Base-by-base conservation (phyloP, 2,888 invertebrate genomes). In the Zele albiditarsus region DNA sequence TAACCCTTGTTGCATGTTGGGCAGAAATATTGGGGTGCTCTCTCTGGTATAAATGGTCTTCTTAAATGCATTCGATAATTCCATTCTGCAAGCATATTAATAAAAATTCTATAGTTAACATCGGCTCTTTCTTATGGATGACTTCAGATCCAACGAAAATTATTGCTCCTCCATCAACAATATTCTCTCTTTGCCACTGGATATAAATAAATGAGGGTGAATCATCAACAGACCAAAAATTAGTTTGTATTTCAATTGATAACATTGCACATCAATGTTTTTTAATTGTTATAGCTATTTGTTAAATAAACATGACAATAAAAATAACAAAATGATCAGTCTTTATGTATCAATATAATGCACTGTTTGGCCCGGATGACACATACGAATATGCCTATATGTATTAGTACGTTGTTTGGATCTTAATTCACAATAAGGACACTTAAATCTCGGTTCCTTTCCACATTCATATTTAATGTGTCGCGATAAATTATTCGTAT, bases 391-490 rank as follows among this genome's bases (percentile, higher is more conserved):
- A 72, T 86, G 85, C 33, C 77, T 74, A 57, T 81, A 80, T 6
- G 82, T 72, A 60, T 82, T 82, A 42, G 79, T 73, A 27, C 79
- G 80, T 58, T 81, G 81, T 31, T 83, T 83, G 25, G 78, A 76
- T 69, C 72, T 79, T 66, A 82, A 80, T 23, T 78, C 67, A 70
- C 87, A 87, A 42, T 82, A 80, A 10, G 80, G 77, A 79, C 86
- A 86, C 27, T 80, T 77, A 63, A 85, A 86, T 74, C 80, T 82
- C 5, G 86, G 84, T 42, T 80, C 82, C 72, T 83, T 81, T 23
- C 85, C 86, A 73, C 87, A 87, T 76, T 86, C 85, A 68, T 82
- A 82, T 60, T 80, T 80, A 25, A 82, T 73, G 70, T 85, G 85
- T 28, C 81, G 74, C 8, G 65, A 60, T 53, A 83, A 74, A 68